phyloP scores from a whole-genome alignment of 2,113 vertebrate species.

The Triplophysa dalaica region DNA sequence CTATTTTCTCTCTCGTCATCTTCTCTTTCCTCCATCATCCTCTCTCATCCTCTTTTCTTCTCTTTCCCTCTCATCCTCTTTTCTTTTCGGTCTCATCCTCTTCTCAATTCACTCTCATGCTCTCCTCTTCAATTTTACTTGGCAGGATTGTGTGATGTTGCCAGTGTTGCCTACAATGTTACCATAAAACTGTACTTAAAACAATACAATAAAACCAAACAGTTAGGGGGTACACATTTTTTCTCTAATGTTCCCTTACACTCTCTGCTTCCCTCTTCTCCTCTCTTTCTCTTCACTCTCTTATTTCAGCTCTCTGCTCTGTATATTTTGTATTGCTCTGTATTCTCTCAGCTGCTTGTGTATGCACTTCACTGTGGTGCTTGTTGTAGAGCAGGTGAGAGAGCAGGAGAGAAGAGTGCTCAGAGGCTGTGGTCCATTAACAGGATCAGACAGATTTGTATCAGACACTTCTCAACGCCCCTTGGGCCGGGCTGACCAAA shows the following conservation, averaged over 20 bases:
- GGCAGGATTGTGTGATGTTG: too few species aligned
- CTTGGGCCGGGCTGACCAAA: conserved; percentile 1
- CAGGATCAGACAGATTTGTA: conserved; percentile 41
- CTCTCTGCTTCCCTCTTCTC: not conserved
- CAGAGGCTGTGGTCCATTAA: conserved; percentile 30
- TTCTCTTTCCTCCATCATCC: too few species aligned
- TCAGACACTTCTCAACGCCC: not conserved
- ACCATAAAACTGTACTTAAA: too few species aligned
- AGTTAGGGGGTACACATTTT: too few species aligned
- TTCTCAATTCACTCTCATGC: not conserved
- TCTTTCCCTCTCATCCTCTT: not conserved
- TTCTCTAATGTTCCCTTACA: not conserved
- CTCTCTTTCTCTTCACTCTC: not conserved
- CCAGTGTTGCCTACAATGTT: too few species aligned
- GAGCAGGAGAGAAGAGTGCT: conserved; percentile 13
- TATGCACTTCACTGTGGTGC: conserved; percentile 26
- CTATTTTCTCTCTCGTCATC: too few species aligned
- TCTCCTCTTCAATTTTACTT: not conserved
- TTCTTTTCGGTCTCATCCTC: too few species aligned
- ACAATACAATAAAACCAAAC: too few species aligned
- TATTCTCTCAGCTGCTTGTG: conserved; percentile 1
- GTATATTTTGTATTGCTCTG: not conserved
- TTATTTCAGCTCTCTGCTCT: not conserved
- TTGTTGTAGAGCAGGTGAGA: conserved; percentile 24
- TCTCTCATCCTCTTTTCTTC: too few species aligned